phyloP scores from a whole-genome alignment of 1,140 invertebrate genomes.

The Drosophila malerkotliana region DNA sequence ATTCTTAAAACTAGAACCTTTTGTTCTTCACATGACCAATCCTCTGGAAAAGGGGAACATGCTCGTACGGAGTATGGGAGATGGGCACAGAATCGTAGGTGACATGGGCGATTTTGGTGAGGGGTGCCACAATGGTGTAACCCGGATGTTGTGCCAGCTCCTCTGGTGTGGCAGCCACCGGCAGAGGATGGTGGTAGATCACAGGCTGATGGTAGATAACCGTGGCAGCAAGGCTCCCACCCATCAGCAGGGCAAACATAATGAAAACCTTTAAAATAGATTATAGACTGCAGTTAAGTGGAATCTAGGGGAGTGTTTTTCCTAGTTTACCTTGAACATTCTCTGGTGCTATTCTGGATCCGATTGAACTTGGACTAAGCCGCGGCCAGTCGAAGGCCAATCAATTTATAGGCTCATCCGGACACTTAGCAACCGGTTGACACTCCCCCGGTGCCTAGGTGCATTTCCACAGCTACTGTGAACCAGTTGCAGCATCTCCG shows the following conservation, averaged over 20 bases:
- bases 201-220: constrained; percentile 63
- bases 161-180: neutral
- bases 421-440: constrained; percentile 48
- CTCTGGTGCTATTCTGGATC: constrained; percentile 28
- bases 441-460: constrained; percentile 22
- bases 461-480: constrained; percentile 36
- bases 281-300: neutral
- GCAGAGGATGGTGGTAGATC: constrained; percentile 52
- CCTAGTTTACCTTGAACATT: constrained; percentile 46
- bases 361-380: constrained; percentile 53
- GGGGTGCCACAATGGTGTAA: constrained; percentile 69
- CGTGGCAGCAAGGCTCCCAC: constrained; percentile 38
- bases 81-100: constrained; percentile 77
- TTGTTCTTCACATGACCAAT: constrained; percentile 65
- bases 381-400: constrained; percentile 21
- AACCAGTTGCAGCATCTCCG: constrained; percentile 65
- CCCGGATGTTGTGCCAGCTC: constrained; percentile 55
- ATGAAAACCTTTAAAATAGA: constrained; percentile 8
- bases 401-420: constrained; percentile 33
- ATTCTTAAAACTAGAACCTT: constrained; percentile 8
- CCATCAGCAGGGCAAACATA: constrained; percentile 22
- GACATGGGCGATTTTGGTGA: constrained; percentile 73
- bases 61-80: constrained; percentile 67
- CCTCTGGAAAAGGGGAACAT: constrained; percentile 76
- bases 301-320: neutral